These are phyloP conservation scores for Propithecus deckenii DNA, from an alignment of 2,797 vertebrate species.

Conservation along the genomic window DNA sequence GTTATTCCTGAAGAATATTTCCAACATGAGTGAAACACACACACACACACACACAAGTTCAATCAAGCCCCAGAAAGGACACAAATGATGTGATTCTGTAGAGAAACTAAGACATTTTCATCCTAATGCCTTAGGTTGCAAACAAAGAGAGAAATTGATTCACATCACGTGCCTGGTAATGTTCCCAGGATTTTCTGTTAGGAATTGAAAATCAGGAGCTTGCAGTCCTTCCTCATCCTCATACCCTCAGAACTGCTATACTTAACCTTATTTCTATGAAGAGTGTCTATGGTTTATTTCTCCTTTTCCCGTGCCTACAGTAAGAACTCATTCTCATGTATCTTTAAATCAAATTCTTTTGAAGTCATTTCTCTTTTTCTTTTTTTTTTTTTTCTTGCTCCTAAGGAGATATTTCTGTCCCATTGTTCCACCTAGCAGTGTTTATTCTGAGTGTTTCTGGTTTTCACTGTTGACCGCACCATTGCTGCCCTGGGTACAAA, in stretches of 20 bases:
- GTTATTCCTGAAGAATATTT: not conserved
- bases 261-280: not conserved
- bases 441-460: not conserved
- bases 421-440: rapidly evolving
- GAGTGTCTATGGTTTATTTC: not conserved
- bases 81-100: not conserved
- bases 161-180: not conserved
- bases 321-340: not conserved
- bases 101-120: not conserved
- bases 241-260: rapidly evolving
- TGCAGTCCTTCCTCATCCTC: not conserved
- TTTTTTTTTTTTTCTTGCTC: not conserved
- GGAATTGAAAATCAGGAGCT: not conserved
- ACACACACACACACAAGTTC: not conserved
- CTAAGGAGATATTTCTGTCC: not conserved
- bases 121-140: not conserved
- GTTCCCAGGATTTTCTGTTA: not conserved
- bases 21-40: not conserved
- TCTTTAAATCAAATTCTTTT: not conserved
- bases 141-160: not conserved
- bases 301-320: not conserved
- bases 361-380: not conserved
- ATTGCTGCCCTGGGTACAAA: not conserved
- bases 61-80: not conserved
- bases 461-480: not conserved